phyloP scores from a whole-genome alignment of 2,888 invertebrate species.

The Monopis laevigella region DNA sequence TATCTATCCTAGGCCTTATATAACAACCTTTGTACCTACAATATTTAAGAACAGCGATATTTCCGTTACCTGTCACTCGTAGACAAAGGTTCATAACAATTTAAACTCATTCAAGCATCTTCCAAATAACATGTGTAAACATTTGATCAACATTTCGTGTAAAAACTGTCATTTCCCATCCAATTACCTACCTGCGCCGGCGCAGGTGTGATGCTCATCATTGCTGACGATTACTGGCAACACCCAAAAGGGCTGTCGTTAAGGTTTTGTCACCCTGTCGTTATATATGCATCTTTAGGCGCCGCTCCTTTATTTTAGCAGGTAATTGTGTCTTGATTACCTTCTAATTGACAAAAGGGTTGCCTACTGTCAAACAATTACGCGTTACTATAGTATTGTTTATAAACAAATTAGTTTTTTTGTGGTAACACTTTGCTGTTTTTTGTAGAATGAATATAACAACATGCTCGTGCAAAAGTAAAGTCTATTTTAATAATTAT shows the following conservation, averaged over 20 bases:
- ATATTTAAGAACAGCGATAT: too few species aligned
- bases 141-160: slow-evolving; percentile 4
- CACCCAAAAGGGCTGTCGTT: slow-evolving; percentile 3
- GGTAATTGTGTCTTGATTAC: not conserved
- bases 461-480: too few species aligned
- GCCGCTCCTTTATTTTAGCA: slow-evolving; percentile 1
- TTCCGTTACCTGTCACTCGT: slow-evolving; percentile 1
- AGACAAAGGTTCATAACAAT: not conserved
- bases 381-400: too few species aligned
- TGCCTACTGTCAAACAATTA: slow-evolving; percentile 9
- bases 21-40: too few species aligned
- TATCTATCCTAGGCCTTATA: too few species aligned
- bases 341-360: slow-evolving; percentile 3
- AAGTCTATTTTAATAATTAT: too few species aligned
- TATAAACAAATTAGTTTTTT: too few species aligned
- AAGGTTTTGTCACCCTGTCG: slow-evolving; percentile 28
- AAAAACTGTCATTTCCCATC: slow-evolving; percentile 9
- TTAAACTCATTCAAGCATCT: not conserved
- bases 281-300: slow-evolving; percentile 43
- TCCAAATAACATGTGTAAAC: slow-evolving; percentile 7
- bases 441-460: too few species aligned
- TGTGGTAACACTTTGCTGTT: too few species aligned
- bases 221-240: not conserved
- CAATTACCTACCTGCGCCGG: not conserved
- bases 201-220: slow-evolving; percentile 1